Percentiles rank a stretch among this genome's conserved stretches.
phyloP scores from a whole-genome alignment of 2,797 vertebrate species.

The Erethizon dorsatum region DNA sequence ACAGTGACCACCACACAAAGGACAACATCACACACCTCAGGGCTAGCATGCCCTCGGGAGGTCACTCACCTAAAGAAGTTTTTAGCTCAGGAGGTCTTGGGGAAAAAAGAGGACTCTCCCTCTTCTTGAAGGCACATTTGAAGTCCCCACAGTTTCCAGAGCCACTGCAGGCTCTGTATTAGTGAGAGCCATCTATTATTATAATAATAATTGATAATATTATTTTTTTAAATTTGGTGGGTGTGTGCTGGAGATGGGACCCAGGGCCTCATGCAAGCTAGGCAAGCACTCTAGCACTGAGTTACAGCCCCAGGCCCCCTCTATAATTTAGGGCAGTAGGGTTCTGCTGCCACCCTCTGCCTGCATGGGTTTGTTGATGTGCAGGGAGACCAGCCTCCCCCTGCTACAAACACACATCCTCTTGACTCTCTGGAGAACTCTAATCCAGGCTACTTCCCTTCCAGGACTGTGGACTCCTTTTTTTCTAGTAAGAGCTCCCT shows the following conservation, averaged over 20 bases:
- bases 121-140: not conserved
- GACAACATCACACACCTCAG: not conserved
- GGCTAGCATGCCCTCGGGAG: rapidly evolving
- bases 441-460: not conserved
- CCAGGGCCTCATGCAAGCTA: not conserved
- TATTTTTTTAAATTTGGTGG: not conserved
- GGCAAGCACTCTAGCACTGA: not conserved
- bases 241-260: not conserved
- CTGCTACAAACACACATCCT: too few species aligned
- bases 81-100: not conserved
- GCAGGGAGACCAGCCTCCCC: rapidly evolving
- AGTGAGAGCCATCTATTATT: too few species aligned
- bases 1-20: rapidly evolving
- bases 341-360: too few species aligned
- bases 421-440: not conserved
- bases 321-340: not conserved
- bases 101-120: not conserved
- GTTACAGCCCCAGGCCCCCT: not conserved
- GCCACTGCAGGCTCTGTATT: too few species aligned
- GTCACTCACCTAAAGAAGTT: not conserved
- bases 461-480: not conserved
- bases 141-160: not conserved
- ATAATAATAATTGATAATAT: not conserved
- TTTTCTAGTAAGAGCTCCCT: slow-evolving; percentile 63
- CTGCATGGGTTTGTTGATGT: rapidly evolving